Base-by-base conservation (phyloP, 2,113 vertebrate genomes). In the Notarius lentiginosus region DNA sequence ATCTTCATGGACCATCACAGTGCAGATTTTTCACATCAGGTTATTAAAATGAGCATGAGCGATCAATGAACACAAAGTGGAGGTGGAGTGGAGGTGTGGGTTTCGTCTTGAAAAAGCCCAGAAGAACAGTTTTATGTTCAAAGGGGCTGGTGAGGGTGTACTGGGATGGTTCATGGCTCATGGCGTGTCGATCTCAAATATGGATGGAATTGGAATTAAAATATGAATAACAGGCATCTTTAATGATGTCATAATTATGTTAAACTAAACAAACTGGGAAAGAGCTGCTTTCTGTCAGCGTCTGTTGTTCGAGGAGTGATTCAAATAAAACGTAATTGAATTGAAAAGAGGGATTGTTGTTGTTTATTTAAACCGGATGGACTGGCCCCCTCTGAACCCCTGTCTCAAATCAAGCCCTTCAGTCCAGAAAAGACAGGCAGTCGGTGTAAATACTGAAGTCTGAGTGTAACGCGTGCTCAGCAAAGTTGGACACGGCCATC, bases 251-350 rank as follows among this genome's bases (percentile, higher is more conserved):
- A 60, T 80, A 10, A 58, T 20, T 30, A 56, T 24, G 4, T 20
- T 60, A 80, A 80, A 80, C 79, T 41, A 60, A 80, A 41, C 30
- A 18, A 56, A 79, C 53, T 20, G 77, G 17, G 27, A 79, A 58
- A 17, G 27, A 79, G 53, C 53, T 79, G 56, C 56, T 60, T 61
- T 60, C 79, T 80, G 77, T 80, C 79, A 80, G 79, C 55, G 27
- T 10, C 77, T 41, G 6, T 41, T 61, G 56, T 20, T 41, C 11
- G 27, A 80, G 60, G 79, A 60, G 12, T 3, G 10, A 41, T 56
- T 60, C 27, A 11, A 34, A 18, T 34, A 10, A 79, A 79, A 58
- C 11, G 0, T 30, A 18, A 79, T 22, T 9, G 49, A 60, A 34
- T 11, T 79, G 27, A 30, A 34, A 34, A 24, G 41, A 55, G 24